These are phyloP conservation scores for Gonioctena quinquepunctata DNA, from an alignment of 1,140 invertebrate species.

Conservation along the genomic window DNA sequence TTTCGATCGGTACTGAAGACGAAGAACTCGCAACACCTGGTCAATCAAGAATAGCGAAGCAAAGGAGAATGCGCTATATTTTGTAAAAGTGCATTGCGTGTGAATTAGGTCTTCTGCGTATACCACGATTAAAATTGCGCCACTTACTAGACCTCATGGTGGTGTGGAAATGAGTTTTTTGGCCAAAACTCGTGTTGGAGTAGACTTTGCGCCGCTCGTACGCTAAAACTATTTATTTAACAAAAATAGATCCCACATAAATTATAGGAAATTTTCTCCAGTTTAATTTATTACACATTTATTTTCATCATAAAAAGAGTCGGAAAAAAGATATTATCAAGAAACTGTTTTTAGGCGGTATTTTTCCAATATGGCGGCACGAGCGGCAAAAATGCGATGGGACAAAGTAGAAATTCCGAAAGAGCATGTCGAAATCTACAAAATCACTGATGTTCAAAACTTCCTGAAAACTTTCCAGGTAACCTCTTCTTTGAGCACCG, in stretches of 20 bases:
- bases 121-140: background rate
- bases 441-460: background rate
- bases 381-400: too few relatives aligned
- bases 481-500: too few relatives aligned
- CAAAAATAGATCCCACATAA: background rate
- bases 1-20: too few relatives aligned
- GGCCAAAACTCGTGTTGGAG: background rate
- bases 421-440: background rate
- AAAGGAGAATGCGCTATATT: too few relatives aligned
- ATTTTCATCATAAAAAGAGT: background rate
- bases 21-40: too few relatives aligned
- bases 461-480: too few relatives aligned
- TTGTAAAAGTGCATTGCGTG: too few relatives aligned
- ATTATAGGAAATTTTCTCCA: slow-evolving; percentile 1
- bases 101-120: too few relatives aligned
- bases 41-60: too few relatives aligned
- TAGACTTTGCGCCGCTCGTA: background rate
- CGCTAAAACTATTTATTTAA: slow-evolving; percentile 8
- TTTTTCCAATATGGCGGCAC: background rate
- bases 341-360: background rate
- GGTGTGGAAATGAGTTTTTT: background rate
- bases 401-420: background rate
- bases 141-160: background rate
- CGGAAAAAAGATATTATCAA: slow-evolving; percentile 6
- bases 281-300: background rate